These are phyloP conservation scores for Reticulitermes speratus DNA, from an alignment of 1,140 invertebrate species.

Conservation along the genomic window DNA sequence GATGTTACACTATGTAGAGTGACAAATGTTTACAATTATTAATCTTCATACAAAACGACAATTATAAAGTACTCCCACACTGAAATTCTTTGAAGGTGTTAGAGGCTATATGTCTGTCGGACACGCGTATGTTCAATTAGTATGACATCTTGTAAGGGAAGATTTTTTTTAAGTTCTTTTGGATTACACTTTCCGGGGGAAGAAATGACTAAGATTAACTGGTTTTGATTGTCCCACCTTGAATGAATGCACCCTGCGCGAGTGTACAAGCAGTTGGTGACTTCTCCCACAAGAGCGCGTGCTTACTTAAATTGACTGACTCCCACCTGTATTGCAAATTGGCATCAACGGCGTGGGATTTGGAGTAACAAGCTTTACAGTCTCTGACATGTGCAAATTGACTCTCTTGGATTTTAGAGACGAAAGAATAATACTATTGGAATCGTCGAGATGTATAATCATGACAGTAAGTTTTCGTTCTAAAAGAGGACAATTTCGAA, in stretches of 20 bases:
- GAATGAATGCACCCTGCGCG: too few species aligned
- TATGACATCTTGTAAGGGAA: not conserved
- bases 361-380: not conserved
- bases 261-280: not conserved
- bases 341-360: not conserved
- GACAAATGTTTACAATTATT: not conserved
- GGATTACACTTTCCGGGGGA: not conserved
- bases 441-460: too few species aligned
- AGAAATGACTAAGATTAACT: not conserved
- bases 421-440: too few species aligned
- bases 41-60: not conserved
- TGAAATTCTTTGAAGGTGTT: not conserved
- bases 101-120: not conserved
- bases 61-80: not conserved
- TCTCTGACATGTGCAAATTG: not conserved
- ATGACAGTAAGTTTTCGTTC: too few species aligned
- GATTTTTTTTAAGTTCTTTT: not conserved
- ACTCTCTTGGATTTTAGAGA: not conserved
- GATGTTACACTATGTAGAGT: not conserved
- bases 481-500: too few species aligned
- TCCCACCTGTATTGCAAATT: slow-evolving; percentile 6
- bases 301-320: not conserved
- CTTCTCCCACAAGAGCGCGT: not conserved
- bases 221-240: not conserved
- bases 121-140: not conserved